A percentile compares a stretch with the other conserved stretches of the same genome.
Evolutionary conservation across 2,797 vertebrate species (phyloP).

Genomic region (Tapirus indicus): DNA sequence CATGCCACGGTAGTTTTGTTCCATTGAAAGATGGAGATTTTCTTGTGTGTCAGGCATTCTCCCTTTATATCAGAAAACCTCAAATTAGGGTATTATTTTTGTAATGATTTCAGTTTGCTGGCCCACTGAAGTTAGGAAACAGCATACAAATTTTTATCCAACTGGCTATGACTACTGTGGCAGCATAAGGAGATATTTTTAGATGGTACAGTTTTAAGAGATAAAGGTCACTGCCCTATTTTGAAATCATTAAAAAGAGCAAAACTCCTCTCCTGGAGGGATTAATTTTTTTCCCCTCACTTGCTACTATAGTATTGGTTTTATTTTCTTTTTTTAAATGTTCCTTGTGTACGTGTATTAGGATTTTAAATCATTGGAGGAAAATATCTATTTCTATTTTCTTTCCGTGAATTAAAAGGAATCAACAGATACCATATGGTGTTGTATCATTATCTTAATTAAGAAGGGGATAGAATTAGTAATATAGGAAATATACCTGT

Average conservation of each 20-base stretch:
- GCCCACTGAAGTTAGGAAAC: slow-evolving; percentile 20
- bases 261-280: slow-evolving; percentile 51
- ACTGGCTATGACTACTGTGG: background rate
- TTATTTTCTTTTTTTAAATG: slow-evolving; percentile 47
- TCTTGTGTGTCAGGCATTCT: slow-evolving; percentile 43
- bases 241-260: slow-evolving; percentile 70
- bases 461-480: background rate
- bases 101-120: slow-evolving; percentile 69
- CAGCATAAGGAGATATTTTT: slow-evolving; percentile 25
- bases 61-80: slow-evolving; percentile 52
- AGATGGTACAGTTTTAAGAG: slow-evolving; percentile 73
- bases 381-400: slow-evolving; percentile 8
- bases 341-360: background rate
- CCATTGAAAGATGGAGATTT: slow-evolving; percentile 27
- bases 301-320: slow-evolving; percentile 61
- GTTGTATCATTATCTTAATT: background rate
- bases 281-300: slow-evolving; percentile 62
- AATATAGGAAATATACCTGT: background rate
- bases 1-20: background rate
- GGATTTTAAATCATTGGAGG: slow-evolving; percentile 11
- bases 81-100: slow-evolving; percentile 56
- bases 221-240: slow-evolving; percentile 64
- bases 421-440: background rate
- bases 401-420: background rate
- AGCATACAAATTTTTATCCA: slow-evolving; percentile 54